Evolutionary conservation across 2,113 vertebrate species (phyloP).

Genomic region (Haplochromis burtoni): DNA sequence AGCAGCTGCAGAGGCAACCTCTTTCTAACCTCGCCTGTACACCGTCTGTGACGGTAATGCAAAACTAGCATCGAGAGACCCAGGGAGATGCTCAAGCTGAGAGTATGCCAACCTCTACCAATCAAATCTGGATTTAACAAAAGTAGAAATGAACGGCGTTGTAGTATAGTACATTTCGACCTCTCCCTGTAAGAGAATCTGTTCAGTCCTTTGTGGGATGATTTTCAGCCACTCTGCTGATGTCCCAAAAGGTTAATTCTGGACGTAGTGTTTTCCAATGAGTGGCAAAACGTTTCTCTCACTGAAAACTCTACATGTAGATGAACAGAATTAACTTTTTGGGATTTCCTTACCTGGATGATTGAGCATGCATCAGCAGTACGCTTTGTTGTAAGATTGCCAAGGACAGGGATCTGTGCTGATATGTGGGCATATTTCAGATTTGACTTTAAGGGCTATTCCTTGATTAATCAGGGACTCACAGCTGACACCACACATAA

Average conservation of each 20-base stretch:
- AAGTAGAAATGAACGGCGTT: not conserved
- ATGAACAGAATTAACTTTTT: not conserved
- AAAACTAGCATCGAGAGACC: not conserved
- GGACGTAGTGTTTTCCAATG: not conserved
- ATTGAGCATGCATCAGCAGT: not conserved
- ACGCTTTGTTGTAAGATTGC: not conserved
- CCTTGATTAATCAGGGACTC: not conserved
- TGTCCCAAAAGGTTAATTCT: not conserved
- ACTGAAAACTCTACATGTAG: not conserved
- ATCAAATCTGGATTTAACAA: not conserved
- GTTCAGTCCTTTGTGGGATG: not conserved
- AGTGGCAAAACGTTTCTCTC: not conserved
- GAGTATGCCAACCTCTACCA: not conserved
- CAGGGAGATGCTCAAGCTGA: not conserved
- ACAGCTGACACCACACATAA: not conserved
- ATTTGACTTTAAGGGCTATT: not conserved
- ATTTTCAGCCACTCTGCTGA: not conserved
- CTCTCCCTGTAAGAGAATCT: not conserved
- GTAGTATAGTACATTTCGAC: not conserved
- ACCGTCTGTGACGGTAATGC: not conserved
- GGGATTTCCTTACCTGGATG: not conserved
- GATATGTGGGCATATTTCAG: not conserved
- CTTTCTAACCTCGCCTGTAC: not conserved
- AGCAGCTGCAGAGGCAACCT: not conserved
- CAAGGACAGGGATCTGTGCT: not conserved